Conservation (phyloP, 2,888 invertebrate genomes). For the Bombyx huttoni region DNA sequence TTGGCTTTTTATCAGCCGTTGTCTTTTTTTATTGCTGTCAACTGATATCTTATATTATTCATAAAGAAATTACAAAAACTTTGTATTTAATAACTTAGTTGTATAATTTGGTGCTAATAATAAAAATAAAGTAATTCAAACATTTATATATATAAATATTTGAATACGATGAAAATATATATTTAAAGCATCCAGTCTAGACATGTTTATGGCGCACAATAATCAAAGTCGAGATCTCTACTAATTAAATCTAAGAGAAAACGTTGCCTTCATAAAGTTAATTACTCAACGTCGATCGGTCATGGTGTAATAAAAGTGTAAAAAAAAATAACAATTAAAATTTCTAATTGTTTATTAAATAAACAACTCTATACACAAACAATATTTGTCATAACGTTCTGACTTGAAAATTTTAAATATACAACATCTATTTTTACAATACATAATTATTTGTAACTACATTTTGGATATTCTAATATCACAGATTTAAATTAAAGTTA, state of each 20-base stretch:
- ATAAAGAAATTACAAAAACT: no score
- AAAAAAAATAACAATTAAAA: slow-evolving; percentile 12
- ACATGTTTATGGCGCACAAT: background rate
- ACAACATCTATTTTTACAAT: slow-evolving; percentile 30
- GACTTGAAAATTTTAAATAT: slow-evolving; percentile 39
- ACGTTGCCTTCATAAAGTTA: slow-evolving; percentile 2
- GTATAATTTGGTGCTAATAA: no score
- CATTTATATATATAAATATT: no score
- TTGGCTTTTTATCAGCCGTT: no score
- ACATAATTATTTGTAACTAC: slow-evolving; percentile 24
- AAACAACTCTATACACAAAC: slow-evolving; percentile 55
- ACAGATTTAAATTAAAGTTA: slow-evolving; percentile 25
- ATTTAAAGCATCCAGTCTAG: background rate
- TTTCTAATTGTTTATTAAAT: slow-evolving; percentile 55
- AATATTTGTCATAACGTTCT: slow-evolving; percentile 44
- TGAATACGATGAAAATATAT: background rate
- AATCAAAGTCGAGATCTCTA: slow-evolving; percentile 2
- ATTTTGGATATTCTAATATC: slow-evolving; percentile 48
- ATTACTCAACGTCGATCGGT: slow-evolving; percentile 1
- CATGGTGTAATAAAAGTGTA: slow-evolving; percentile 2
- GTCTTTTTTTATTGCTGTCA: no score
- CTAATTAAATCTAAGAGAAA: slow-evolving; percentile 1
- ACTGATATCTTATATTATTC: no score
- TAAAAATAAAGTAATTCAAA: no score
- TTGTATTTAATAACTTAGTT: no score